phyloP scores from a whole-genome alignment of 1,140 invertebrate genomes.

The Thaumatotibia leucotreta region DNA sequence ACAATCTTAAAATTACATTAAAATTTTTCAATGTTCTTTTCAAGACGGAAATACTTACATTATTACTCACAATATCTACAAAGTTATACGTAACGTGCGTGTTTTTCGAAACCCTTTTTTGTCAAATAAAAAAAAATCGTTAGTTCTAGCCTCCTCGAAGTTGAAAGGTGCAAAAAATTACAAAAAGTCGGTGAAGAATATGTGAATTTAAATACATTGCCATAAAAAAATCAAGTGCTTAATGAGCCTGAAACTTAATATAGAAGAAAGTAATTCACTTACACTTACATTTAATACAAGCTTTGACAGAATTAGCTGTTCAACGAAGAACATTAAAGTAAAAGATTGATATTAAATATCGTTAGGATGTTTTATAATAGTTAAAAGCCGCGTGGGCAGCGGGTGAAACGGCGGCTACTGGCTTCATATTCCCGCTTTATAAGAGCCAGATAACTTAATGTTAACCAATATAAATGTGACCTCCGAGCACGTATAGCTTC shows the following conservation, averaged over 20 bases:
- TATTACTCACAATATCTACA: too few species aligned
- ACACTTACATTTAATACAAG: not conserved
- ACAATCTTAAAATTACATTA: too few species aligned
- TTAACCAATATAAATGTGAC: not conserved
- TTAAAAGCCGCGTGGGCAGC: not conserved
- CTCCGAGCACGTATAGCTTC: not conserved
- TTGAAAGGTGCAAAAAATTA: too few species aligned
- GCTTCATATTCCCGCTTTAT: not conserved
- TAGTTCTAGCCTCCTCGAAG: too few species aligned
- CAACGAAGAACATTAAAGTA: not conserved
- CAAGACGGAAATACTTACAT: too few species aligned
- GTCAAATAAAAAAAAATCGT: too few species aligned
- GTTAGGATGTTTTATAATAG: not conserved
- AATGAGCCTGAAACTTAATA: not conserved
- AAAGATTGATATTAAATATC: not conserved
- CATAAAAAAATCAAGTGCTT: not conserved
- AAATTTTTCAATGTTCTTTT: too few species aligned
- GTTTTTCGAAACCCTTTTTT: too few species aligned
- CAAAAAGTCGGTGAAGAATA: too few species aligned
- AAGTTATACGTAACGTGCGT: too few species aligned
- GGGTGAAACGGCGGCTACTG: not conserved
- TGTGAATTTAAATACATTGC: too few species aligned
- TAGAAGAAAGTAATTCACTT: constrained; percentile 3
- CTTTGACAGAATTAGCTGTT: not conserved
- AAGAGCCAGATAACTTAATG: not conserved